A percentile compares a stretch with the other conserved stretches of the same genome.
Evolutionary conservation across 2,797 vertebrate genomes (phyloP).

Genomic region (Clarias fuscus): DNA sequence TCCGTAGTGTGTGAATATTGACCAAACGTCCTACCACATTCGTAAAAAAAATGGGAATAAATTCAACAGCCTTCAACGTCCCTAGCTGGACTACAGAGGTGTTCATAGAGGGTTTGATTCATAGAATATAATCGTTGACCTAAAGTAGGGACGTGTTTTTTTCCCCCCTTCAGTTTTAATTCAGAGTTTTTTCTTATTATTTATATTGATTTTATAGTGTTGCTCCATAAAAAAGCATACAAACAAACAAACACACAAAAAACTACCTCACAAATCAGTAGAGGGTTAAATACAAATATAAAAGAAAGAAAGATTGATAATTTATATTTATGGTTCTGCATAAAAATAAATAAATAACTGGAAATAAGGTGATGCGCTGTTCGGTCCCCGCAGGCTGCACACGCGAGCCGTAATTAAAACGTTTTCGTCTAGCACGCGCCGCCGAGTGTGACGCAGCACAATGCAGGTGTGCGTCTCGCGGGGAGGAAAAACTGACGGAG

Average conservation of each 20-base stretch:
- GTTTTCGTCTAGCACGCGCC: slow-evolving; percentile 25
- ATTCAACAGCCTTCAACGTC: no score
- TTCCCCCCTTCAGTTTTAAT: background rate
- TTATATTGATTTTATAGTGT: slow-evolving; percentile 1
- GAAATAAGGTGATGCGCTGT: slow-evolving; percentile 27
- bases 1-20: no score
- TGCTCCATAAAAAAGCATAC: background rate
- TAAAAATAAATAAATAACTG: slow-evolving; percentile 29
- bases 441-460: slow-evolving; percentile 32
- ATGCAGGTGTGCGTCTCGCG: slow-evolving; percentile 36
- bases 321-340: slow-evolving; percentile 33
- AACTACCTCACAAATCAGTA: background rate
- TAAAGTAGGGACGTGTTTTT: background rate
- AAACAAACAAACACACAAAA: background rate
- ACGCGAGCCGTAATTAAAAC: slow-evolving; percentile 35
- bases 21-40: no score
- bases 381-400: slow-evolving; percentile 25
- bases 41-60: no score
- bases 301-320: slow-evolving; percentile 19
- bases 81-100: no score
- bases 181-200: background rate
- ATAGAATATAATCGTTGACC: background rate
- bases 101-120: background rate
- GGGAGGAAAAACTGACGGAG: slow-evolving; percentile 1
- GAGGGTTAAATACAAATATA: slow-evolving; percentile 2